Conservation (phyloP, 2,797 vertebrate species). For the Hozukius guyotensis region DNA sequence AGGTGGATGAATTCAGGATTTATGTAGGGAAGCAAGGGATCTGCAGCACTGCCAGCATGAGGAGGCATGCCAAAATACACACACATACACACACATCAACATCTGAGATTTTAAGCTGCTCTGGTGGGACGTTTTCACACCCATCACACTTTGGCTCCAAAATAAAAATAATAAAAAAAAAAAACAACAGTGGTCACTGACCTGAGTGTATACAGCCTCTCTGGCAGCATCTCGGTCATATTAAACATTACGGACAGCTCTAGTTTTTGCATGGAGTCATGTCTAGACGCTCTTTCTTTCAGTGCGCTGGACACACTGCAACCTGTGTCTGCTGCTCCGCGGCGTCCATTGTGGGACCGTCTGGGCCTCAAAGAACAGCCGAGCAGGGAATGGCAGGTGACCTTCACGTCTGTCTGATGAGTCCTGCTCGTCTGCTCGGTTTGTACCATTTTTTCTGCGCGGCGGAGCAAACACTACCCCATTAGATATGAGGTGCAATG, state of each 20-base stretch:
- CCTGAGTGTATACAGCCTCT: conserved; percentile 24
- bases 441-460: conserved; percentile 75
- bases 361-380: conserved; percentile 48
- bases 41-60: conserved; percentile 58
- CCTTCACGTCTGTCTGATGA: conserved; percentile 77
- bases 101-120: conserved; percentile 54
- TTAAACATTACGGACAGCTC: conserved; percentile 30
- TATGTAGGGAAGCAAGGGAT: conserved; percentile 64
- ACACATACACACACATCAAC: conserved; percentile 25
- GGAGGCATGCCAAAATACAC: conserved; percentile 62
- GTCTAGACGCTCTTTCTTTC: conserved; percentile 25
- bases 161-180: background rate
- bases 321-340: conserved; percentile 31
- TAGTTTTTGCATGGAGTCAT: background rate
- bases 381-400: conserved; percentile 69
- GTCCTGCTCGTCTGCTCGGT: conserved; percentile 67
- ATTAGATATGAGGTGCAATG: conserved; percentile 58
- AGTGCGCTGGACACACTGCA: conserved; percentile 38
- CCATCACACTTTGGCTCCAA: conserved; percentile 32
- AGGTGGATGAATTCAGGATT: conserved; percentile 66
- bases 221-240: conserved; percentile 6
- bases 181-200: conserved; percentile 2
- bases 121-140: conserved; percentile 41
- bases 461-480: conserved; percentile 68
- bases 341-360: conserved; percentile 51